phyloP scores from a whole-genome alignment of 2,113 vertebrate species.

The Mobula hypostoma region DNA sequence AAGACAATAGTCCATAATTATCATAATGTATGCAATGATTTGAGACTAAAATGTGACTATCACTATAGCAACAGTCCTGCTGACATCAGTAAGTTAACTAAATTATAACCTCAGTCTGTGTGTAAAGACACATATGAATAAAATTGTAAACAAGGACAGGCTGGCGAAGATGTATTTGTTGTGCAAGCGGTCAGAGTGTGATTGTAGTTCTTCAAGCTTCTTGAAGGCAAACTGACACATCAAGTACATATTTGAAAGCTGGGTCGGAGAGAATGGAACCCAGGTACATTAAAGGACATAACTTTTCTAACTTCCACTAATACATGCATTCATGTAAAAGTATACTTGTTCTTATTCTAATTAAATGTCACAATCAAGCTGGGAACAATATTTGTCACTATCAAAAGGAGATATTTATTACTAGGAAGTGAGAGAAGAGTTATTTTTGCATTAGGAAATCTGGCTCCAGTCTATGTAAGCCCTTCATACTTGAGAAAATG shows the following conservation, averaged over 20 bases:
- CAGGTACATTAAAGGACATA: neutral
- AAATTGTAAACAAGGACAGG: neutral
- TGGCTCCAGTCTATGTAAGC: neutral
- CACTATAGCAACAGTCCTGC: neutral
- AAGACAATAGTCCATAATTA: conserved; percentile 24
- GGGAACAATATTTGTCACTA: neutral
- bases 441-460: neutral
- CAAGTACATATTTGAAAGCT: neutral
- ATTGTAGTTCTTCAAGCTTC: neutral
- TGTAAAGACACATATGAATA: neutral
- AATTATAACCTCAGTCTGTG: neutral
- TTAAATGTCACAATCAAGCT: neutral
- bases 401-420: neutral
- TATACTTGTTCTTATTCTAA: too few relatives aligned
- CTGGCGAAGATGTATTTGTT: neutral
- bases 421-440: neutral
- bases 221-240: neutral
- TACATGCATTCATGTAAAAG: neutral
- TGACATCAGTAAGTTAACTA: neutral
- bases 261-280: neutral
- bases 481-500: neutral
- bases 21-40: neutral
- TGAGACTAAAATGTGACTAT: neutral
- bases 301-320: neutral
- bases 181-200: neutral